Percentiles rank a stretch among this genome's conserved stretches.
These are phyloP conservation scores for Drosophila teissieri DNA, from an alignment of 1,140 invertebrate genomes.

Conservation along the genomic window DNA sequence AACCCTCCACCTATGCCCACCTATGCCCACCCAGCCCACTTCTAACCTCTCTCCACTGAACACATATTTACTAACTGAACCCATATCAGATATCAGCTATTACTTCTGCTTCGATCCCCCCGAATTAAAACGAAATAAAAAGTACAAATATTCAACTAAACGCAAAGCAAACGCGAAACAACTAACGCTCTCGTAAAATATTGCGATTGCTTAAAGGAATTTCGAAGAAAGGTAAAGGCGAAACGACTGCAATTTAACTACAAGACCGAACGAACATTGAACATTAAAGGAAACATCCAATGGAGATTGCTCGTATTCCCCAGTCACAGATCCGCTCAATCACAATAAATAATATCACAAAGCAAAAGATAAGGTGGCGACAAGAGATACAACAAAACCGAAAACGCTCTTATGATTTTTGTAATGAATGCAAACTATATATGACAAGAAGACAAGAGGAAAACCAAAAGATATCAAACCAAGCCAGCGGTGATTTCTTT, in stretches of 20 bases:
- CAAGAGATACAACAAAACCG: conserved; percentile 45
- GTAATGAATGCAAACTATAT: conserved; percentile 54
- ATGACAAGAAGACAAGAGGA: conserved; percentile 11
- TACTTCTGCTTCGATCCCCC: conserved; percentile 73
- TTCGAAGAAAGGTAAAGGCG: conserved; percentile 19
- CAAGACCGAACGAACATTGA: conserved; percentile 22
- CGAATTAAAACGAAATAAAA: conserved; percentile 79
- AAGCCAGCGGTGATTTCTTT: conserved; percentile 14
- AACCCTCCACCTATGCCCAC: conserved; percentile 11
- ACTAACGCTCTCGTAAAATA: conserved; percentile 23
- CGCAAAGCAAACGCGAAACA: conserved; percentile 29
- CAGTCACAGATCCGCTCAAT: conserved; percentile 39
- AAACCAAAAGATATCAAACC: conserved; percentile 2
- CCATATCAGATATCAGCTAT: conserved; percentile 56
- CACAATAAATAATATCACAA: conserved; percentile 22
- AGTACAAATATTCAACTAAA: conserved; percentile 82
- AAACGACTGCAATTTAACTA: conserved; percentile 68
- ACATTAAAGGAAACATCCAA: conserved; percentile 7
- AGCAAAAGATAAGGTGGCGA: conserved; percentile 3
- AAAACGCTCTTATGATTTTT: conserved; percentile 81
- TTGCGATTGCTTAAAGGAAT: conserved; percentile 22
- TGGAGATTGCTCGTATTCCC: conserved; percentile 16
- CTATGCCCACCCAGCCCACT: conserved; percentile 6
- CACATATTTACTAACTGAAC: conserved; percentile 20
- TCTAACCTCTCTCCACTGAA: conserved; percentile 1